Conservation (phyloP, 2,113 vertebrate species). For the Lethenteron reissneri region DNA sequence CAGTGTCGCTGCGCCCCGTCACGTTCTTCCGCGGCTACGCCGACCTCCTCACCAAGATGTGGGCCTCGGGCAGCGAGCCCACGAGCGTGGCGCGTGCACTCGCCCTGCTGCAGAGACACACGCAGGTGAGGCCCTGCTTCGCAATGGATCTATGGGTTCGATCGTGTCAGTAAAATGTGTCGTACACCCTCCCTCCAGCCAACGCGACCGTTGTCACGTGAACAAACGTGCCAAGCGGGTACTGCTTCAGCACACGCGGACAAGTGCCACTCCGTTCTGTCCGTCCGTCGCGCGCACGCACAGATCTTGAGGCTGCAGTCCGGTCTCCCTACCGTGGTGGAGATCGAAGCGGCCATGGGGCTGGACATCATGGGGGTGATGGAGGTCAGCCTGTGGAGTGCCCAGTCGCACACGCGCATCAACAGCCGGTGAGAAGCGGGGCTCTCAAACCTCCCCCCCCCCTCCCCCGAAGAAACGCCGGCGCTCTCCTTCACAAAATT, state of each 20-base stretch:
- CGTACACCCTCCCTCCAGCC: no score
- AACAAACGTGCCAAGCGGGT: no score
- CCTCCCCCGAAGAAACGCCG: background rate
- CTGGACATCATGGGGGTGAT: background rate
- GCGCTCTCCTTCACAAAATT: no score
- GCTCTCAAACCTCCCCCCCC: background rate
- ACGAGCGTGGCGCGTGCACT: background rate
- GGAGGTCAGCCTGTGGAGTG: slow-evolving; percentile 5
- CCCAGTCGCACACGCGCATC: background rate
- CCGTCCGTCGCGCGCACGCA: no score
- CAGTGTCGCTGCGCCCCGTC: slow-evolving; percentile 1
- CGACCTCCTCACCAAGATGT: slow-evolving; percentile 3
- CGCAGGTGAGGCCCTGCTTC: no score
- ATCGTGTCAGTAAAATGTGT: no score
- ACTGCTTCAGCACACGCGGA: no score
- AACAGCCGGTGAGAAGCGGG: background rate
- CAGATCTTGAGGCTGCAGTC: no score
- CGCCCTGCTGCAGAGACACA: background rate
- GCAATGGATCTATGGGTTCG: no score
- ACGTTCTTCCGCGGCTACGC: background rate
- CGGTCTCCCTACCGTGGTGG: no score
- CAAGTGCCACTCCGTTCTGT: no score
- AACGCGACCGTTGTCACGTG: no score
- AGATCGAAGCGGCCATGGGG: background rate
- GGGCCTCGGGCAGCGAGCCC: background rate